Evolutionary conservation across 2,113 vertebrate species (phyloP), one percentile per base, ranked within the genome.

Genomic region (Pseudorectes ferrugineus): DNA sequence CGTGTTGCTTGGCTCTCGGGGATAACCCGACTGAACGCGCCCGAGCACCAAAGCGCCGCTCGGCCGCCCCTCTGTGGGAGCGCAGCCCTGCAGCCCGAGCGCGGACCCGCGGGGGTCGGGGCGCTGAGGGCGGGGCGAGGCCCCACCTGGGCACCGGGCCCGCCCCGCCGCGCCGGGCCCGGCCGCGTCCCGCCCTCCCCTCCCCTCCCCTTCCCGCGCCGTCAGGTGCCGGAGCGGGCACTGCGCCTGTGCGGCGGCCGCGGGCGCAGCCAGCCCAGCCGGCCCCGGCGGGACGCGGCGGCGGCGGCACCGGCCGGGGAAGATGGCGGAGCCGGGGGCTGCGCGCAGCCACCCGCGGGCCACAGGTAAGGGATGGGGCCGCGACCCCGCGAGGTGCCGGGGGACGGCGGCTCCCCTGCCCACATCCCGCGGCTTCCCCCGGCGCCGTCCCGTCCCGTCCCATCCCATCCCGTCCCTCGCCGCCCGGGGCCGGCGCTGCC

Each of bases 321-420:
- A n/a, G n/a, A n/a, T n/a, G n/a, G n/a, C n/a, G n/a, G n/a, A n/a
- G n/a, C n/a, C n/a, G n/a, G n/a, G n/a, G 15, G 66, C 84, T 24
- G 58, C 82, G 72, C 92, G 97, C 52, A 89, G 66, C 28, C 93
- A 93, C 62, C 95, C 97, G 24, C 95, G 98, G 70, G 67, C 87
- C 14, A 28, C 97, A 95, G 98, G 98, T 98, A 89, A 43, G 85
- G 63, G 43, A 58, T 58, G 43, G 23, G 9, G 10, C 14, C 46
- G 35, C 28, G 23, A 48, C 20, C 17, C 26, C 46, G 28, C 29
- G 2, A 38, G 48, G 33, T 33, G 63, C 49, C 2, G 29, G 48
- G 21, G 61, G 36, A 49, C 42, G 46, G 77, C 36, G 67, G 57
- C 17, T 21, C 20, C 16, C 4, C 43, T 10, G 35, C 68, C 40